Evolutionary conservation across 23 tunicate species (phyloP), one percentile per base, ranked within the genome.

Genomic region (Ascidia mentula): DNA sequence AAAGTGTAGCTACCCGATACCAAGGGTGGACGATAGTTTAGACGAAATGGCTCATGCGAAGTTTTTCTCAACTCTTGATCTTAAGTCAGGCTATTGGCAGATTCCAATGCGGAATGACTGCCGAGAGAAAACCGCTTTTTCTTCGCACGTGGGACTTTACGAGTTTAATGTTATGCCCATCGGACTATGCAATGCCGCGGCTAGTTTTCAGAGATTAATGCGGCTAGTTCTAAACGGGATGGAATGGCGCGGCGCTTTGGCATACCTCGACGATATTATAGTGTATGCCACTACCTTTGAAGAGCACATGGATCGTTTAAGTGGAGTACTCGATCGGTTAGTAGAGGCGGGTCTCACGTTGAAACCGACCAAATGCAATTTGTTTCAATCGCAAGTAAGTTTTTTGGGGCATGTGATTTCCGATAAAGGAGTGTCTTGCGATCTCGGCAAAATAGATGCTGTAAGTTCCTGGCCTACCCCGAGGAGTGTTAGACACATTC

Each of bases 141-240:
- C 72, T 13, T 26, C 33, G 15, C 72, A 42, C 53, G 12, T 42
- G 53, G 53, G 53, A 15, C 15, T 42, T 9, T 73, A n/a, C 40
- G 38, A 73, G 79, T 75, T 75, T 75, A 36, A 75, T 35, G 79
- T 75, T 5, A 75, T 75, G 79, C 79, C 60, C 7, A 73, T 74
- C 22, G 81, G 85, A 13, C 60, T 87, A 18, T 59, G 24, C 13
- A 86, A 87, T 38, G 71, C 86, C 17, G 73, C 91, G 35, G 91
- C 91, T 22, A 72, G 75, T 1, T 87, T 87, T 74, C 69, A 45
- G 17, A 38, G 80, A 7, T 31, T 87, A 38, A 86, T 82, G 87
- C 35, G 46, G 34, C 28, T 75, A 2, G 79, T 75, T 1, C 53
- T 75, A 2, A 35, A 75, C 3, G 60, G 79, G 8, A 17, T 75